Conservation (phyloP, 2,797 vertebrate species). For the Cyclura pinguis region DNA sequence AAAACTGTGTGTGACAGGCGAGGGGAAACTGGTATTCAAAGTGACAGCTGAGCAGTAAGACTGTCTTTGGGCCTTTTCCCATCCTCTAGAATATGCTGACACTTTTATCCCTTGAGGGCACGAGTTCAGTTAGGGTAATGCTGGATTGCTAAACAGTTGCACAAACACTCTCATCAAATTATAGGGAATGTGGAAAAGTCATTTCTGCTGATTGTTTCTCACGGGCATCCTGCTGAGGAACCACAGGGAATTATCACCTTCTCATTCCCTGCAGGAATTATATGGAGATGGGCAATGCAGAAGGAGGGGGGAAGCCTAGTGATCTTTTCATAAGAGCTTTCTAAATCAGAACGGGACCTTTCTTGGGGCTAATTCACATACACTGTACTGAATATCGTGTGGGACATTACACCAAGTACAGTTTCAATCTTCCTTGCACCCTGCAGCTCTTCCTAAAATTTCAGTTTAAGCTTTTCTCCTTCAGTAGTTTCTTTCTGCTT, state of each 20-base stretch:
- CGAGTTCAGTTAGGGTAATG: background rate
- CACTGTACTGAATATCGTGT: background rate
- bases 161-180: slow-evolving; percentile 4
- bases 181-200: background rate
- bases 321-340: background rate
- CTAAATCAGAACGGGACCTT: background rate
- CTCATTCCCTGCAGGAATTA: background rate
- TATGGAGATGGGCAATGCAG: background rate
- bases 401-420: no score
- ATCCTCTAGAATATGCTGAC: slow-evolving; percentile 30
- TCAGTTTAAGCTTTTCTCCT: background rate
- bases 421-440: no score
- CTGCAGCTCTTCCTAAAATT: background rate
- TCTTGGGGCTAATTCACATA: background rate
- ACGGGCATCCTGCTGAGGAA: background rate
- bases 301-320: background rate
- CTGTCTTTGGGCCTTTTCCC: fast-evolving
- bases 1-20: background rate
- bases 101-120: background rate
- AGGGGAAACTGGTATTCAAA: background rate
- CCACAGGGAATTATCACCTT: background rate
- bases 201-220: slow-evolving; percentile 6
- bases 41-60: background rate
- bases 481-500: background rate
- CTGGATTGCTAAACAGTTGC: background rate